Base-by-base conservation (phyloP, 2,888 invertebrate species). In the Rhabditophanes sp. region DNA sequence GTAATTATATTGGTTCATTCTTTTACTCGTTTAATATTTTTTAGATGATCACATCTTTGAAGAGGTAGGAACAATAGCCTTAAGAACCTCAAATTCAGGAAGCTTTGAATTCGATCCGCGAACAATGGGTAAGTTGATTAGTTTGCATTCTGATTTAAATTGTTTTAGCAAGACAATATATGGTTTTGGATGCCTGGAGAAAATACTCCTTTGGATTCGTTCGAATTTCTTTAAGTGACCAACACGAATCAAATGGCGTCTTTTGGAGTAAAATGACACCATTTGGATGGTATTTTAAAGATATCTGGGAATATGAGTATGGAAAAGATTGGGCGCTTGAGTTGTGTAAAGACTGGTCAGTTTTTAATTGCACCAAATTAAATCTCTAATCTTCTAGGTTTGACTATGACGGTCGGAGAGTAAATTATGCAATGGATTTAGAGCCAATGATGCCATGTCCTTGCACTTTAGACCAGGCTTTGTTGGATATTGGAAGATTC, bases 181-280 rank as follows among this genome's bases (percentile, higher is more conserved):
- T 41, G 46, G 20, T 47, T 14, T 22, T 34, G 15, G 37, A 50
- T 26, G 35, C 53, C 3, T 52, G 52, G 52, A 14, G 41, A 8
- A 25, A 41, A 23, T 52, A 30, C 37, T 36, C 28, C 9, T 51
- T 43, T 22, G 52, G 52, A 8, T 23, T 44, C n/a, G 43, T 52
- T 8, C 36, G 48, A 24, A 39, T 52, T 3, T 35, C 39, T 1
- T 35, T 52, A 5, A 12, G 30, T 7, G 44, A 52, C 17, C 28
- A 37, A n/a, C 42, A 50, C 24, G 26, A 38, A 19, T 30, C 33
- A n/a, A 22, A 20, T 8, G 37, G 39, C 7, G 73, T 79, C 1
- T 71, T 88, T 8, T 88, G 87, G 87, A 83, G 83, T 59, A 75
- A 78, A 37, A 84, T 87, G 0, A 79, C 88, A 44, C 87, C 88